A percentile compares a stretch with the other conserved stretches of the same genome.
phyloP scores from a whole-genome alignment of 2,888 invertebrate species.

The Dryobota labecula region DNA sequence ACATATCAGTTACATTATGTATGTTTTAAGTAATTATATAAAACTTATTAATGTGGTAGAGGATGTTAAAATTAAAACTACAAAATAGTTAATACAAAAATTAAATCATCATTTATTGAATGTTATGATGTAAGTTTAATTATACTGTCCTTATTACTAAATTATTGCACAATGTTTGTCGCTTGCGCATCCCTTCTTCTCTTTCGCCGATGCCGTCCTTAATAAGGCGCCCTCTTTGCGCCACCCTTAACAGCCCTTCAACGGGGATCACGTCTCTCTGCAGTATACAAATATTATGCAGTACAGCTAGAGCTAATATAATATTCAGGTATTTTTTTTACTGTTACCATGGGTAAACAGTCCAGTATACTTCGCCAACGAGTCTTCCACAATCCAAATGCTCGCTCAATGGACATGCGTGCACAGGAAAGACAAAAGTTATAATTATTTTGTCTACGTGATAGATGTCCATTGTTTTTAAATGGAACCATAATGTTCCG shows the following conservation, averaged over 20 bases:
- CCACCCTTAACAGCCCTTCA: conserved; percentile 7
- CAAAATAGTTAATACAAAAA: too few relatives aligned
- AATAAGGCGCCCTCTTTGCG: conserved; percentile 10
- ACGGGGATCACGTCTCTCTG: conserved; percentile 4
- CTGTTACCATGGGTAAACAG: conserved; percentile 8
- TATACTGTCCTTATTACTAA: conserved; percentile 8
- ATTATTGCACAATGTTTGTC: conserved; percentile 2
- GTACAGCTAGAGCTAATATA: not conserved
- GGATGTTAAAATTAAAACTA: too few relatives aligned
- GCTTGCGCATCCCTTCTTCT: conserved; percentile 5
- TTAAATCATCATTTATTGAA: not conserved
- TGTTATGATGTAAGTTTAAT: not conserved
- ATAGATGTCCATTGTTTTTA: conserved; percentile 7
- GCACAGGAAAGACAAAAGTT: conserved; percentile 13
- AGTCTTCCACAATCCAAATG: conserved; percentile 14
- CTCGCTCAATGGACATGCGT: conserved; percentile 13
- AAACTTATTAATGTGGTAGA: too few relatives aligned
- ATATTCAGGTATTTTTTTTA: conserved; percentile 5
- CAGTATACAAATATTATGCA: conserved; percentile 10
- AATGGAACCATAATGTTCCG: conserved; percentile 14
- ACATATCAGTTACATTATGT: too few relatives aligned
- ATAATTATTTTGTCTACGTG: not conserved
- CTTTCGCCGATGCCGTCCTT: not conserved
- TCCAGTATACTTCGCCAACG: conserved; percentile 6
- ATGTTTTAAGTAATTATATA: too few relatives aligned